phyloP scores from a whole-genome alignment of 2,113 vertebrate genomes.

The Tapirus terrestris region DNA sequence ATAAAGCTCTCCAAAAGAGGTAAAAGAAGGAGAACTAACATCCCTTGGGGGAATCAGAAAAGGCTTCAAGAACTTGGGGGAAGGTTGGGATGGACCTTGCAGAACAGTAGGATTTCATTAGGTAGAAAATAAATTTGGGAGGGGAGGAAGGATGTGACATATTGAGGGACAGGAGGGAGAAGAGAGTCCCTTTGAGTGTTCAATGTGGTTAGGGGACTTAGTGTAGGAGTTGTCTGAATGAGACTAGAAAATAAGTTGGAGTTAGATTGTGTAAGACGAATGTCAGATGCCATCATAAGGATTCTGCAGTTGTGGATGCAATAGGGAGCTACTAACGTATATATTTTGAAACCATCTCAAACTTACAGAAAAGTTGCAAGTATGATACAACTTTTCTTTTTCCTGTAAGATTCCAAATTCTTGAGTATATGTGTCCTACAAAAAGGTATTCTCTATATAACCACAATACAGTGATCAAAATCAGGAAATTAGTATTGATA shows the following conservation, averaged over 20 bases:
- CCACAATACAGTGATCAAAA: neutral
- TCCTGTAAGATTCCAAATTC: neutral
- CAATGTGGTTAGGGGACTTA: neutral
- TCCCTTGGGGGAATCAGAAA: neutral
- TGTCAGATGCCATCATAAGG: neutral
- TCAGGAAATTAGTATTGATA: neutral
- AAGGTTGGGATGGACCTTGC: neutral
- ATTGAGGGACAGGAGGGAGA: neutral
- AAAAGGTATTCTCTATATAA: neutral
- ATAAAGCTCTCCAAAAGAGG: neutral
- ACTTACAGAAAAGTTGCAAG: neutral
- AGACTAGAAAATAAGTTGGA: neutral
- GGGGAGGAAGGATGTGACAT: neutral
- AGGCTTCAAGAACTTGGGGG: neutral
- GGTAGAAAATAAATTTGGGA: neutral
- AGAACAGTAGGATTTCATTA: neutral
- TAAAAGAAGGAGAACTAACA: neutral
- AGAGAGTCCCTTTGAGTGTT: neutral
- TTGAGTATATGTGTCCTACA: neutral
- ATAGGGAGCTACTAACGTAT: neutral
- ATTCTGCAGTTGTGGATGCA: neutral
- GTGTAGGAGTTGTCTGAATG: neutral
- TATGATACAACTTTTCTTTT: neutral
- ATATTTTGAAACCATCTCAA: neutral
- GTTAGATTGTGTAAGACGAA: neutral